Evolutionary conservation across 2,888 invertebrate genomes (phyloP).

Genomic region (Anthophora plumipes): DNA sequence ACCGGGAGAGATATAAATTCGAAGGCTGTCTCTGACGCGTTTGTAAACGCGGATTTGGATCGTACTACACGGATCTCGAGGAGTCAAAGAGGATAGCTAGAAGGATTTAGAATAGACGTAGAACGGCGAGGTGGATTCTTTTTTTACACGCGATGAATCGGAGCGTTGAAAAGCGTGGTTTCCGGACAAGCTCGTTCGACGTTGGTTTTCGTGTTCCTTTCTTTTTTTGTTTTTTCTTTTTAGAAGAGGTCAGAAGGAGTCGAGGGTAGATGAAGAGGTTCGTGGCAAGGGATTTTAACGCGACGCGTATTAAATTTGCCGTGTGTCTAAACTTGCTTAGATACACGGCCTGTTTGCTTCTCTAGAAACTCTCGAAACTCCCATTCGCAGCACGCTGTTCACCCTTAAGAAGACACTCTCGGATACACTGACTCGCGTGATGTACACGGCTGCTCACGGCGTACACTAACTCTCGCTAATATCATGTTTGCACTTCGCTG

Average conservation of each 20-base stretch:
- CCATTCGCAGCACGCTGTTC: conserved; percentile 15
- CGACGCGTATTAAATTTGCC: conserved; percentile 14
- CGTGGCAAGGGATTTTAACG: not conserved
- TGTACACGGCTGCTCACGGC: not conserved
- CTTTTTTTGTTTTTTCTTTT: too few relatives aligned
- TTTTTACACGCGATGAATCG: not conserved
- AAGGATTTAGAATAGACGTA: not conserved
- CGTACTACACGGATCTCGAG: conserved; percentile 18
- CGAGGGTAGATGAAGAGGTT: not conserved
- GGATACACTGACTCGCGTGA: conserved; percentile 8
- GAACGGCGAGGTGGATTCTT: not conserved
- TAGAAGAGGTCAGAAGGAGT: not conserved
- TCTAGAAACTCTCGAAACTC: conserved; percentile 7
- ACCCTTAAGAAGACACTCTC: conserved; percentile 3
- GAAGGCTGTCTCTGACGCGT: conserved; percentile 18
- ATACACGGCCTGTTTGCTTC: not conserved
- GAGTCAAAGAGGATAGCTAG: not conserved
- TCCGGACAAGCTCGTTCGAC: too few relatives aligned
- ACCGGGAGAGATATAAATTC: conserved; percentile 28
- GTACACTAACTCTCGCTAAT: not conserved
- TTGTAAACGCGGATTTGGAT: conserved; percentile 37
- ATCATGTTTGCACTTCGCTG: not conserved
- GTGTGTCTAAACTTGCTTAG: not conserved
- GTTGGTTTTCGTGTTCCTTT: too few relatives aligned
- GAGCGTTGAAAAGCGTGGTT: not conserved